Conservation (phyloP, 1,140 invertebrate species). For the Brevipalpus yothersi region DNA sequence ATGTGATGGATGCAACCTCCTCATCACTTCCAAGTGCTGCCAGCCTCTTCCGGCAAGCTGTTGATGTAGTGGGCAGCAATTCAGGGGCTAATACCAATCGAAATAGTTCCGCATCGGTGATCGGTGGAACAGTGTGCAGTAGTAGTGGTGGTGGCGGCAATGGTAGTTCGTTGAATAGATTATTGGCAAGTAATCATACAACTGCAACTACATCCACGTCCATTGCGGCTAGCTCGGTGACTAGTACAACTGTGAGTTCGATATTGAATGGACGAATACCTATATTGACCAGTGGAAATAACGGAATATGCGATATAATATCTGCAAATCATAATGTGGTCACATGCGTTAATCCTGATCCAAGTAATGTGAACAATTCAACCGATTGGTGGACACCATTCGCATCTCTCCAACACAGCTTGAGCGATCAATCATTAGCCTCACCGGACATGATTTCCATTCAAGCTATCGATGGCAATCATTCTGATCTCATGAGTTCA, state of each 20-base stretch:
- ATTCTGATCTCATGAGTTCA: no score
- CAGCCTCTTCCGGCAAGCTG: neutral
- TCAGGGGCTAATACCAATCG: no score
- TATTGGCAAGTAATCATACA: no score
- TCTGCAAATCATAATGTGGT: conserved; percentile 7
- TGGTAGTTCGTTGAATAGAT: neutral
- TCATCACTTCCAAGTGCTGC: neutral
- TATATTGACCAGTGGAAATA: no score
- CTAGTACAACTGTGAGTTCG: no score
- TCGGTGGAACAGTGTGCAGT: no score
- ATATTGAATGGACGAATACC: no score
- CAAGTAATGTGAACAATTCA: neutral
- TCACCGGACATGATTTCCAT: neutral
- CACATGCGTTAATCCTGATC: conserved; percentile 6
- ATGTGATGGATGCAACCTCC: neutral
- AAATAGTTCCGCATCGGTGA: no score
- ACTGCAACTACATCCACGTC: no score
- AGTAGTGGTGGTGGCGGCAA: no score
- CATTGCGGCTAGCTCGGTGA: no score
- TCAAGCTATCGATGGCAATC: neutral
- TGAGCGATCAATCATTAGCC: neutral
- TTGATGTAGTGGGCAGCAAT: neutral
- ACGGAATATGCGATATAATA: neutral
- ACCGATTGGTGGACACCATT: neutral
- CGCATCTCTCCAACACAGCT: neutral